Evolutionary conservation across 2,113 vertebrate genomes (phyloP).

Genomic region (Podocnemis expansa): DNA sequence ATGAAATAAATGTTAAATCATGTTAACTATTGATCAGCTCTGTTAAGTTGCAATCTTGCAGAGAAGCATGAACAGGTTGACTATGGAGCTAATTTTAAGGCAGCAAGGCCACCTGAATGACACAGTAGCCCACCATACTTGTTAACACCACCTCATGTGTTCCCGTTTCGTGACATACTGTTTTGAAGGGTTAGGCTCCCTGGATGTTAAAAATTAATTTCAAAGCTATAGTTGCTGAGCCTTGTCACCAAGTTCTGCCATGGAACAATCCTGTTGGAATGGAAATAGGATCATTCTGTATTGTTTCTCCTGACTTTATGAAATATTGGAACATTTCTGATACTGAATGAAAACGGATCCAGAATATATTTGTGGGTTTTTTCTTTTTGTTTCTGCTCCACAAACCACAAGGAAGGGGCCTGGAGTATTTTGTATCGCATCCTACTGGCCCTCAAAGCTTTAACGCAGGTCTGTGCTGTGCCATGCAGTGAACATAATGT

Average conservation of each 20-base stretch:
- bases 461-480: conserved; percentile 77
- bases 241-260: not conserved
- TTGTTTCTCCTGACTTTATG: not conserved
- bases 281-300: fast-evolving
- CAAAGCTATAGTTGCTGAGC: not conserved
- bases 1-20: too few relatives aligned
- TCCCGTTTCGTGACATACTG: fast-evolving
- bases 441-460: conserved; percentile 77
- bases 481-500: conserved; percentile 81
- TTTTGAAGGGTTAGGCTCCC: not conserved
- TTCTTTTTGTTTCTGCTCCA: conserved; percentile 21
- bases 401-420: conserved; percentile 37
- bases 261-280: not conserved
- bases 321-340: not conserved
- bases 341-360: not conserved
- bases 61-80: conserved; percentile 17
- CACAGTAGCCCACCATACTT: not conserved
- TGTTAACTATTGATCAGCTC: not conserved
- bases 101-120: not conserved
- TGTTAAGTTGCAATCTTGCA: not conserved
- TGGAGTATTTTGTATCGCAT: conserved; percentile 63
- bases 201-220: not conserved
- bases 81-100: not conserved
- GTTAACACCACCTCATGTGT: not conserved
- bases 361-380: conserved; percentile 21